phyloP scores from a whole-genome alignment of 2,113 vertebrate species.

The Lepus americanus region DNA sequence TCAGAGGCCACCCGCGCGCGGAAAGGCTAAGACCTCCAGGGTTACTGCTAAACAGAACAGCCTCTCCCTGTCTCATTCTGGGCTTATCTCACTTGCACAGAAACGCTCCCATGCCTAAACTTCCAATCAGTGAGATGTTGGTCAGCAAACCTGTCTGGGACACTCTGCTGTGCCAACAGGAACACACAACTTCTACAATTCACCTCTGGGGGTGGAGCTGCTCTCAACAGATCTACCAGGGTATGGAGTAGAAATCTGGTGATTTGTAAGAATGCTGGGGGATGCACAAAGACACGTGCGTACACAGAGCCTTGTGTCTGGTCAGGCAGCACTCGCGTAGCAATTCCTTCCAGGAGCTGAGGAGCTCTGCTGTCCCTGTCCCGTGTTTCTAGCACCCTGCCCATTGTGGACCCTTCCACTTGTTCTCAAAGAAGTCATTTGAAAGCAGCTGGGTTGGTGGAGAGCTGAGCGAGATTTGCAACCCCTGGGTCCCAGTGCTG shows the following conservation, averaged over 20 bases:
- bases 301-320: background rate
- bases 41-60: background rate
- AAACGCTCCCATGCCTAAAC: slow-evolving; percentile 14
- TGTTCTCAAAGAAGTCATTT: slow-evolving; percentile 15
- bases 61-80: background rate
- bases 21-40: background rate
- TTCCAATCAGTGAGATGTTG: slow-evolving; percentile 43
- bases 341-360: background rate
- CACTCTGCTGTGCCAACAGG: background rate
- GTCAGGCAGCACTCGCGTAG: background rate
- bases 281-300: background rate
- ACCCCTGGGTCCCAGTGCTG: background rate
- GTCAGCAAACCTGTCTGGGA: background rate
- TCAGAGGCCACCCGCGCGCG: background rate
- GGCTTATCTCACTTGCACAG: slow-evolving; percentile 19
- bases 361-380: background rate
- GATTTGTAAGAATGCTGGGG: background rate
- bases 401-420: background rate
- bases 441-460: slow-evolving; percentile 4
- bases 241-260: background rate
- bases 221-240: background rate
- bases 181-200: background rate
- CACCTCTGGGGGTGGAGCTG: background rate
- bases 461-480: slow-evolving; percentile 7
- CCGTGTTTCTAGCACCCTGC: slow-evolving; percentile 1